Evolutionary conservation across 2,888 invertebrate species (phyloP).

Genomic region (Halictus quadricinctus): DNA sequence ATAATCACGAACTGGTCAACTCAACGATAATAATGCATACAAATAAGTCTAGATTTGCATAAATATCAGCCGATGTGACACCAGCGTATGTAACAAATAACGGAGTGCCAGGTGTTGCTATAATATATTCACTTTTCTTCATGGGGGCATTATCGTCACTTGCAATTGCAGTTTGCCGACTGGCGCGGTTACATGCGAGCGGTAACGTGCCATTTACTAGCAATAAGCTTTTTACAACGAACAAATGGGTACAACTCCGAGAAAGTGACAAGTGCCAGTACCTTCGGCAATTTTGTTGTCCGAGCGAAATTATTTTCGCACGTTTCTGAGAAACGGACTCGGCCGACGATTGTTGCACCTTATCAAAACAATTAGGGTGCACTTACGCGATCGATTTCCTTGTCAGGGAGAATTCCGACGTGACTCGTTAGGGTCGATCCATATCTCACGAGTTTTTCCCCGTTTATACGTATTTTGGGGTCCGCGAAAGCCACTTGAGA

Average conservation of each 20-base stretch:
- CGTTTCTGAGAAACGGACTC: slow-evolving; percentile 8
- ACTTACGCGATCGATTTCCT: slow-evolving; percentile 25
- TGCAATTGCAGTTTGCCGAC: background rate
- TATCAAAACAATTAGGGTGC: slow-evolving; percentile 10
- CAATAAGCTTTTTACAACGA: slow-evolving; percentile 27
- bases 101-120: slow-evolving; percentile 2
- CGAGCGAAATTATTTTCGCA: background rate
- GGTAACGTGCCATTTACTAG: background rate
- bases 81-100: background rate
- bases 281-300: background rate
- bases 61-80: background rate
- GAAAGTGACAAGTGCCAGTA: slow-evolving; percentile 9
- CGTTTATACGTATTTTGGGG: too few relatives aligned
- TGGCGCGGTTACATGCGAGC: background rate
- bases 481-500: too few relatives aligned
- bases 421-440: background rate
- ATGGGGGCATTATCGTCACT: slow-evolving; percentile 29
- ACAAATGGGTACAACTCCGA: background rate
- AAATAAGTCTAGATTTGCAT: background rate
- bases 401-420: background rate
- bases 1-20: background rate
- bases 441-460: too few relatives aligned
- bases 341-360: background rate
- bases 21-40: background rate
- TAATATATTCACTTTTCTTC: background rate